Evolutionary conservation across 2,888 invertebrate genomes (phyloP), one percentile per base, ranked within the genome.

Genomic region (Netelia virgata): DNA sequence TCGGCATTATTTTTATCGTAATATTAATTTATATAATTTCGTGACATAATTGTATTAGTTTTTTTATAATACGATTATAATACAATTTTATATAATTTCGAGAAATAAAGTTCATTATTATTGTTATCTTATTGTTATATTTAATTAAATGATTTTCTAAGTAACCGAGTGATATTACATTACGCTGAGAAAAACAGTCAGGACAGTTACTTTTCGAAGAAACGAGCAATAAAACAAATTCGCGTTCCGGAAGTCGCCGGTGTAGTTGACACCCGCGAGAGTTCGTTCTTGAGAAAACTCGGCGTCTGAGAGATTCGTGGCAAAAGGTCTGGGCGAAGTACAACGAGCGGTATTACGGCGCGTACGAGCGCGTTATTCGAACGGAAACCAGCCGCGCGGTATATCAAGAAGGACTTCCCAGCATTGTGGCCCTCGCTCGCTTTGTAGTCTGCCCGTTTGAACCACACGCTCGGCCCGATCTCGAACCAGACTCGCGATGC

Each of bases 361-460:
- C 91, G 90, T 90, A 90, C 88, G 78, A 84, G 79, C 84, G 77
- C 82, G 88, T 86, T 92, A 90, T 92, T 92, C 90, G 89, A 92
- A 91, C 92, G 93, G 92, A 93, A 93, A 92, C 9, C 91, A 84
- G 85, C 84, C 84, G 75, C 83, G 75, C 85, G 89, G 89, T 88
- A 91, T 92, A 92, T 90, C 91, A 86, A 89, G 82, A 59, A 41
- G 69, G 55, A 70, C 78, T 90, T 92, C 92, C 89, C 91, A 91
- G 90, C 91, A 92, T 92, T 92, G 91, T 91, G 88, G 89, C 89
- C 43, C 86, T 87, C 84, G 89, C 91, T 91, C 91, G 90, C 90
- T 89, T 89, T 90, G 90, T 90, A 88, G 70, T 59, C 41, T 28
- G 18, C 20, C 18, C 55, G 55, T 28, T 36, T 50, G 8, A 53